Evolutionary conservation across 2,888 invertebrate species (phyloP).

Genomic region (Encarsia formosa): DNA sequence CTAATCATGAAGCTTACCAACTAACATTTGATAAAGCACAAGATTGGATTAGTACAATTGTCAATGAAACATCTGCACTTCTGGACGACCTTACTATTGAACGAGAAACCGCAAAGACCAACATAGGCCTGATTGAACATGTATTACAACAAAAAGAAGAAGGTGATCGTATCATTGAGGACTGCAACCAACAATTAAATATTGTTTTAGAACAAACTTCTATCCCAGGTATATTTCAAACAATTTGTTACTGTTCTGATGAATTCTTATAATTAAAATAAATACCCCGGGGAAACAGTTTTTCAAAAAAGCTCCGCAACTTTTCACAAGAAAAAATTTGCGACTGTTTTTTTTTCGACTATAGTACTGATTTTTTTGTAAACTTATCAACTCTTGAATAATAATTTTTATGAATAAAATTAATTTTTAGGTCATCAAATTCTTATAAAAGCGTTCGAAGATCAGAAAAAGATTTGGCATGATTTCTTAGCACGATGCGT

Average conservation of each 20-base stretch:
- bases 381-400: neutral
- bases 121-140: conserved; percentile 71
- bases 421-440: conserved; percentile 57
- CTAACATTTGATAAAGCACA: conserved; percentile 77
- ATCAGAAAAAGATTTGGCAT: conserved; percentile 71
- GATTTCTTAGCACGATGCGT: conserved; percentile 69
- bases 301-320: too few species aligned
- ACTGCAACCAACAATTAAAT: conserved; percentile 68
- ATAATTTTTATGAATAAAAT: neutral
- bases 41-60: conserved; percentile 76
- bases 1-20: conserved; percentile 77
- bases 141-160: conserved; percentile 69
- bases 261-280: too few species aligned
- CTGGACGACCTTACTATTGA: conserved; percentile 76
- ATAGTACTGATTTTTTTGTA: too few species aligned
- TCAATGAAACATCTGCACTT: conserved; percentile 69
- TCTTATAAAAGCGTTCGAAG: conserved; percentile 69
- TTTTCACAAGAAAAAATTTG: too few species aligned
- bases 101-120: conserved; percentile 73
- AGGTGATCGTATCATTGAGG: conserved; percentile 67
- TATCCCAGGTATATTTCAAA: conserved; percentile 56
- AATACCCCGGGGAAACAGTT: too few species aligned
- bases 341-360: too few species aligned
- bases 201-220: conserved; percentile 74
- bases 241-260: too few species aligned